These are phyloP conservation scores for Barnardius zonarius DNA, from an alignment of 2,113 vertebrate species.

Conservation along the genomic window DNA sequence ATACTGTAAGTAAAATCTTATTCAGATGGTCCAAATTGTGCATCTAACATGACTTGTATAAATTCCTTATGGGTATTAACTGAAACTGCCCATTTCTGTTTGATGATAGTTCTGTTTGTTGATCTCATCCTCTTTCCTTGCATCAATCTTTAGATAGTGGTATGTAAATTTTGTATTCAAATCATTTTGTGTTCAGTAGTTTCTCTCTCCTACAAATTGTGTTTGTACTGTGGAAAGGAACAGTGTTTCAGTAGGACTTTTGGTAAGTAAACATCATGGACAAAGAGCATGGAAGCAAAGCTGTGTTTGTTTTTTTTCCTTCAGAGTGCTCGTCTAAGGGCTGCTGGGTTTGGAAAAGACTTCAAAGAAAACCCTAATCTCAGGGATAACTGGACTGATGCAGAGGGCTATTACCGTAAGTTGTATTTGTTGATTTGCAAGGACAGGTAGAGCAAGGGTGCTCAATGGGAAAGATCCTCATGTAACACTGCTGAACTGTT, in stretches of 20 bases:
- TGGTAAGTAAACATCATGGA: neutral
- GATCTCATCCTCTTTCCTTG: neutral
- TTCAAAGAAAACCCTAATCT: conserved; percentile 99
- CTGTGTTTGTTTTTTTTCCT: conserved; percentile 28
- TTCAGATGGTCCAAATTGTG: neutral
- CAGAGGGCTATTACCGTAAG: conserved; percentile 98
- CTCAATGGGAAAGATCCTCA: neutral
- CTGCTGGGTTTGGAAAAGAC: conserved; percentile 95
- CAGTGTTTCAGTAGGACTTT: neutral
- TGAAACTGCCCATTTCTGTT: neutral
- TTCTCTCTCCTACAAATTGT: neutral
- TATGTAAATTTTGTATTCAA: neutral
- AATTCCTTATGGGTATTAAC: neutral
- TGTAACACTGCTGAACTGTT: neutral
- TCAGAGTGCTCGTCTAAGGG: conserved; percentile 93
- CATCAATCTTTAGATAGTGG: neutral
- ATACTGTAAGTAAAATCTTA: neutral
- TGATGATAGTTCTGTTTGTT: neutral
- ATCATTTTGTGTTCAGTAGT: neutral
- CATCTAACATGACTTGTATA: neutral
- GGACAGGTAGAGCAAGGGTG: neutral
- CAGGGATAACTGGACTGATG: conserved; percentile 98
- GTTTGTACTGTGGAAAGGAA: neutral
- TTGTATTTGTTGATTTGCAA: neutral
- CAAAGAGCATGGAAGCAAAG: neutral